These are phyloP conservation scores for Eueremaeus valkanovi DNA, from an alignment of 2,888 invertebrate genomes.

Conservation along the genomic window DNA sequence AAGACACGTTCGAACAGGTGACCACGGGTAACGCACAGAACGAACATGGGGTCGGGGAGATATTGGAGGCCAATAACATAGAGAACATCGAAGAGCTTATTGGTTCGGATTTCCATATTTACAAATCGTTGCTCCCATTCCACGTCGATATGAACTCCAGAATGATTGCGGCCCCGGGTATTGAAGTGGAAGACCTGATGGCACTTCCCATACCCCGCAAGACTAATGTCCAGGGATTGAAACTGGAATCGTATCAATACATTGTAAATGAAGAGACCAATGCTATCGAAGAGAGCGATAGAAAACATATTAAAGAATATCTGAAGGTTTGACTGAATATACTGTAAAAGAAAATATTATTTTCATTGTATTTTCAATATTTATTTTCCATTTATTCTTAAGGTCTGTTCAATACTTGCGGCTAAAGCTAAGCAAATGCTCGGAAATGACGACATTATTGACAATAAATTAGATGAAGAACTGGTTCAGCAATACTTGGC, in stretches of 20 bases:
- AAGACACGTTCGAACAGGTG: background rate
- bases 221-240: background rate
- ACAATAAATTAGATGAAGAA: background rate
- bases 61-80: background rate
- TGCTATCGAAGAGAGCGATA: background rate
- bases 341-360: background rate
- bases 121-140: background rate
- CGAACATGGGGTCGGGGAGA: background rate
- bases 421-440: background rate
- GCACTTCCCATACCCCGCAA: conserved; percentile 13
- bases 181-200: conserved; percentile 20
- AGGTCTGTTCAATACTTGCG: background rate
- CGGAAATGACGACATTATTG: background rate
- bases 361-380: background rate
- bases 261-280: background rate
- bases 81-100: background rate
- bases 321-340: background rate
- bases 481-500: background rate
- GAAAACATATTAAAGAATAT: background rate
- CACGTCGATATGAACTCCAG: background rate
- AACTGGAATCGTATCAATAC: conserved; percentile 1
- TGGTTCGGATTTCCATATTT: background rate
- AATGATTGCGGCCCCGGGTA: conserved; percentile 24
- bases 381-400: background rate
- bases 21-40: background rate